phyloP scores from a whole-genome alignment of 2,113 vertebrate genomes.

The Crypturellus undulatus region DNA sequence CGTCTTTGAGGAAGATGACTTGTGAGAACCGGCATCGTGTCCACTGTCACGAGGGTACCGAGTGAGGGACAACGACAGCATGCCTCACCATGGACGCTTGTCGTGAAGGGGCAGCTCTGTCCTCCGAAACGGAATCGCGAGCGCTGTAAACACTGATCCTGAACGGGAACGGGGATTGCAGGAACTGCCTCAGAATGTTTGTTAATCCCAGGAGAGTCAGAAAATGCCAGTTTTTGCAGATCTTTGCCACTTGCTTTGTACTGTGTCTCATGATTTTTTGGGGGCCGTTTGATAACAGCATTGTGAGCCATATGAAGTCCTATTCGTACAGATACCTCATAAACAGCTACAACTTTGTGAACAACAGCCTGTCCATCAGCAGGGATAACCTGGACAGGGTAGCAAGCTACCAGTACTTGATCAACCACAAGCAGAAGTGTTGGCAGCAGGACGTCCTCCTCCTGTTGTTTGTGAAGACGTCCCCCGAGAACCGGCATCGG shows the following conservation, averaged over 20 bases:
- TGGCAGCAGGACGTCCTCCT: constrained; percentile 84
- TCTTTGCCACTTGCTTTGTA: constrained; percentile 85
- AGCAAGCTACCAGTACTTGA: constrained; percentile 82
- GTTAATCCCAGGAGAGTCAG: constrained; percentile 83
- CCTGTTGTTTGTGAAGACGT: constrained; percentile 89
- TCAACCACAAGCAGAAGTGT: constrained; percentile 87
- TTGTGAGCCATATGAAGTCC: constrained; percentile 89
- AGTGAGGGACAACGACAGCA: not conserved
- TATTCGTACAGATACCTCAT: constrained; percentile 91
- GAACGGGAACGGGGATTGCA: constrained; percentile 26
- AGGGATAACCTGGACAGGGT: constrained; percentile 70
- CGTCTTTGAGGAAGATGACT: constrained; percentile 25
- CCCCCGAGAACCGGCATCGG: constrained; percentile 84
- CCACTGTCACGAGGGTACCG: not conserved
- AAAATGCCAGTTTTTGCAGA: constrained; percentile 85
- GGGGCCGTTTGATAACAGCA: constrained; percentile 81
- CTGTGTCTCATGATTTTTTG: constrained; percentile 87
- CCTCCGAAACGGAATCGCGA: not conserved
- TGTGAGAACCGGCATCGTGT: constrained; percentile 38
- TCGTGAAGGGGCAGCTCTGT: constrained; percentile 24
- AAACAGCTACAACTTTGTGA: constrained; percentile 90
- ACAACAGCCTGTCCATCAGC: constrained; percentile 79
- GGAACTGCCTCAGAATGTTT: constrained; percentile 84
- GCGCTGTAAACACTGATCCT: constrained; percentile 31
- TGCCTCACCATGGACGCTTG: constrained; percentile 58